phyloP scores from a whole-genome alignment of 1,140 invertebrate species.

The Aphis craccivora region DNA sequence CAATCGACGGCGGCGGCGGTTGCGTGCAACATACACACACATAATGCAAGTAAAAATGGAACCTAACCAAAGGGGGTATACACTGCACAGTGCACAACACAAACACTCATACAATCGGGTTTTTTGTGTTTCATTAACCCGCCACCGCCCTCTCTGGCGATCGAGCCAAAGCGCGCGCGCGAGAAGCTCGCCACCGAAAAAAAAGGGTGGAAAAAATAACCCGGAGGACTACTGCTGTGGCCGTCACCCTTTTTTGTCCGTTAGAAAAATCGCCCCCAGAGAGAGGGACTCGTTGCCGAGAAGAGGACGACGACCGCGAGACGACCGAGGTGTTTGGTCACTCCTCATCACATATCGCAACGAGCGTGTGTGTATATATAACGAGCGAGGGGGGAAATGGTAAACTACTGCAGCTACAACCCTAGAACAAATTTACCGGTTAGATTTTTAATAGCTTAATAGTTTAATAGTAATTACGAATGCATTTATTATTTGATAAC shows the following conservation, averaged over 20 bases:
- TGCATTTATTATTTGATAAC: neutral
- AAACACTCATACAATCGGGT: slow-evolving; percentile 24
- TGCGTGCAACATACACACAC: slow-evolving; percentile 18
- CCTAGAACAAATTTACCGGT: neutral
- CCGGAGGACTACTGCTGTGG: neutral
- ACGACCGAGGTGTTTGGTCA: slow-evolving; percentile 26
- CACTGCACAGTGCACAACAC: neutral
- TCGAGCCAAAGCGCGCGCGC: neutral
- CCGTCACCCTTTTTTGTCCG: slow-evolving; percentile 46
- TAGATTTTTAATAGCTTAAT: neutral
- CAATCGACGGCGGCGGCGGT: slow-evolving; percentile 21
- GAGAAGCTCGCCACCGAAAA: slow-evolving; percentile 8
- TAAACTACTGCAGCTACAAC: neutral
- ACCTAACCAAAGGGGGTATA: slow-evolving; percentile 35
- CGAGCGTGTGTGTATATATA: neutral
- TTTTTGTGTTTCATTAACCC: slow-evolving; percentile 55
- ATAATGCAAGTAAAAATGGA: slow-evolving; percentile 22
- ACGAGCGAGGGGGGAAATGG: neutral
- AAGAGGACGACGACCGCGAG: neutral
- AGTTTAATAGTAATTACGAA: neutral
- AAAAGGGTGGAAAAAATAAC: slow-evolving; percentile 51
- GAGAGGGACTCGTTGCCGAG: slow-evolving; percentile 9
- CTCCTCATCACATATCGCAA: neutral
- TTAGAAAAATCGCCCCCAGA: slow-evolving; percentile 50
- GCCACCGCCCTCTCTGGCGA: slow-evolving; percentile 7